A percentile compares a stretch with the other conserved stretches of the same genome.
Evolutionary conservation across 1,140 invertebrate species (phyloP).

Genomic region (Drosophila funebris): DNA sequence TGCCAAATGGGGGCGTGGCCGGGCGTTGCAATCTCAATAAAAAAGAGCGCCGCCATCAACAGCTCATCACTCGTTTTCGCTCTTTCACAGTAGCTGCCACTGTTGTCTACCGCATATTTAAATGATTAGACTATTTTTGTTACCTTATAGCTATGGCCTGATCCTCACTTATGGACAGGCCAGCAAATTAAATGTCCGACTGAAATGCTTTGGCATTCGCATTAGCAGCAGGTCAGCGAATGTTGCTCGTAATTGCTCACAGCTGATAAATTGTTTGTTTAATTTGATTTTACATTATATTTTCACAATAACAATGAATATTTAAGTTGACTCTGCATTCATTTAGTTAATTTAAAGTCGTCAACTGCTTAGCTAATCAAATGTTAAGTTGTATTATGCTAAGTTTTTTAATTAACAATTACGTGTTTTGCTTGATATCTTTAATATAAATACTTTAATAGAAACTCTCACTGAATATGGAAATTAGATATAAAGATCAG

Average conservation of each 20-base stretch:
- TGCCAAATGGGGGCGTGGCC: conserved; percentile 13
- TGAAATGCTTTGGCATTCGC: conserved; percentile 28
- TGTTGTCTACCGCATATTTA: conserved; percentile 44
- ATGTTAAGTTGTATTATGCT: not conserved
- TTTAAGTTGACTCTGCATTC: not conserved
- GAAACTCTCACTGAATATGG: not conserved
- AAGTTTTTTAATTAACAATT: not conserved
- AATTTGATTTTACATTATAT: not conserved
- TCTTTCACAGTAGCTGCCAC: conserved; percentile 32
- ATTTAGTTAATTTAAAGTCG: not conserved
- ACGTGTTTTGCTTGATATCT: not conserved
- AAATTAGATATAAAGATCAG: too few relatives aligned
- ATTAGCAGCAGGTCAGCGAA: conserved; percentile 10
- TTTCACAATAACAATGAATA: not conserved
- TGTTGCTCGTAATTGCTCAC: conserved; percentile 18
- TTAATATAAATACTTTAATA: not conserved
- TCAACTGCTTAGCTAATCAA: not conserved
- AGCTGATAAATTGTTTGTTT: not conserved
- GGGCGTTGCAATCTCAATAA: conserved; percentile 24
- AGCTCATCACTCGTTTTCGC: not conserved
- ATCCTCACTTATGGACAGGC: conserved; percentile 1
- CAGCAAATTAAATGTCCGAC: conserved; percentile 17
- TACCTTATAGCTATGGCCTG: conserved; percentile 11
- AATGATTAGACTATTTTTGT: conserved; percentile 40
- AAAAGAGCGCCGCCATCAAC: conserved; percentile 42